Base-by-base conservation (phyloP, 2,797 vertebrate species). In the Hypotaenidia okinawae region DNA sequence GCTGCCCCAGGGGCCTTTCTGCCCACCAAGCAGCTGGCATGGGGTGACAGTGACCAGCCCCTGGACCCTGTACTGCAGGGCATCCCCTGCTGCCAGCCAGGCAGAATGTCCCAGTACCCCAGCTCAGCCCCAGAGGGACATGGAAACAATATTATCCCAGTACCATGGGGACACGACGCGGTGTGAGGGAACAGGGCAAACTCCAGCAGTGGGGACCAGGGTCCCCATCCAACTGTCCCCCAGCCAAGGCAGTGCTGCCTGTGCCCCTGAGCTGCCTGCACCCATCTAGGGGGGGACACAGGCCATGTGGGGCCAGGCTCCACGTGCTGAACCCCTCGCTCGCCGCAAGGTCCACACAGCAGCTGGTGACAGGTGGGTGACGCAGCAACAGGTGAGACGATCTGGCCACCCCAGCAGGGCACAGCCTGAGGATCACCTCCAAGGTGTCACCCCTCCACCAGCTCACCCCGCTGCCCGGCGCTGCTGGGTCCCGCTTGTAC, bases 61-160 rank as follows among this genome's bases (percentile, higher is more conserved):
- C 8, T 9, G 22, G 49, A 8, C 11, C 5, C 9, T 0, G 0
- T 55, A 1, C 3, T 47, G 28, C 23, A 39, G 45, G 51, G 15
- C 19, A 15, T 17, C n/a, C 23, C 32, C 62, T n/a, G 6, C 25
- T 1, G 1, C 43, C 33, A n/a, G 45, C 24, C 22, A 2, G 70
- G n/a, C 3, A 25, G n/a, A 47, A 23, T n/a, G 30, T 19, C 23
- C 54, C 30, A 24, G n/a, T 19, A 32, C 4, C 41, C 41, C 15
- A 3, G 35, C n/a, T n/a, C 55, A 55, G 59, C 23, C 67, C 1
- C 0, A 51, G 23, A 45, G 33, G 70, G 37, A 49, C 41, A 76
- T 3, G 4, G 41, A 27, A 28, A 39, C 37, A 0, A 0, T 23
- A 47, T 6, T 14, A 5, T 33, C 54, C 81, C 62, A 23, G 24